Conservation (phyloP, 2,888 invertebrate species). For the Oscheius onirici region DNA sequence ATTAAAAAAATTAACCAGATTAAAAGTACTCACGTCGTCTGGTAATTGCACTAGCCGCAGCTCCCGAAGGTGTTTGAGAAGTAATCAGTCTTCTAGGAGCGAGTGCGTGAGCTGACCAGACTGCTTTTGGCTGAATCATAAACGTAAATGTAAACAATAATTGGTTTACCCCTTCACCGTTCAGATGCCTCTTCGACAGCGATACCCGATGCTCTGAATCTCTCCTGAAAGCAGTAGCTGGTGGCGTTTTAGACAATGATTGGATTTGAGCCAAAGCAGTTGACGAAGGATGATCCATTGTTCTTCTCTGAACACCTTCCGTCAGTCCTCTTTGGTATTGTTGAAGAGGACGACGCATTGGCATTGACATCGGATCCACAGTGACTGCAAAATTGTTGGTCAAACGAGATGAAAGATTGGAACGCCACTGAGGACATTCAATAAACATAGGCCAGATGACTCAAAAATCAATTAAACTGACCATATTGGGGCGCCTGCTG, state of each 20-base stretch:
- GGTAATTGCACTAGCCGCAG: conserved; percentile 36
- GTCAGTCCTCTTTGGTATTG: conserved; percentile 25
- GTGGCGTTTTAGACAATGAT: background rate
- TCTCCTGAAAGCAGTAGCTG: conserved; percentile 18
- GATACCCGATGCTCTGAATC: conserved; percentile 25
- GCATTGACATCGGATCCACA: background rate
- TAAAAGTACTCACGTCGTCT: conserved; percentile 49
- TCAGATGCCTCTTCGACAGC: conserved; percentile 22
- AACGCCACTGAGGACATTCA: background rate
- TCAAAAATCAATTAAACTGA: conserved; percentile 10
- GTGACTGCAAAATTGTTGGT: background rate
- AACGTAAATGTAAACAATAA: background rate
- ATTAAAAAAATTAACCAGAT: background rate
- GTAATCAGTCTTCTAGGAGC: conserved; percentile 10
- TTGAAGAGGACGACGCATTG: conserved; percentile 12
- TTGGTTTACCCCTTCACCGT: conserved; percentile 4
- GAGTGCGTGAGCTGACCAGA: conserved; percentile 42
- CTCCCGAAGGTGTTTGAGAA: conserved; percentile 29
- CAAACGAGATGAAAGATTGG: background rate
- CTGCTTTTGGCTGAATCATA: conserved; percentile 39
- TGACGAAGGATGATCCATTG: conserved; percentile 10
- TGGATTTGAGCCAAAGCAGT: conserved; percentile 21
- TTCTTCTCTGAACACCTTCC: conserved; percentile 23
- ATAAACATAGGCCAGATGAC: background rate
- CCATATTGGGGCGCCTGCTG: conserved; percentile 24